Evolutionary conservation across 2,113 vertebrate species (phyloP), one percentile per base, ranked within the genome.

Genomic region (Ceuthmochares aereus): DNA sequence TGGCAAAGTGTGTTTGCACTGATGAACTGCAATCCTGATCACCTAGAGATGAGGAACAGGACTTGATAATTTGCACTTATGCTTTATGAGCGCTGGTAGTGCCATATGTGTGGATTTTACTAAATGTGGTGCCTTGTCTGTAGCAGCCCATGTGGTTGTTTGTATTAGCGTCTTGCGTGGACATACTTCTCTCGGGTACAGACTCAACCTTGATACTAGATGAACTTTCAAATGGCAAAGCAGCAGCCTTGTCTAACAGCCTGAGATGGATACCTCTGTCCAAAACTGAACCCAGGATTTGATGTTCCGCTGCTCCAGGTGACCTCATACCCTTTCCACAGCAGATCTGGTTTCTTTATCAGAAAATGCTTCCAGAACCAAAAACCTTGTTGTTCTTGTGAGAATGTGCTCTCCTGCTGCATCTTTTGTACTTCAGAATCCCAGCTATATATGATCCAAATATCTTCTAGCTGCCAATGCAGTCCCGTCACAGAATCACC

Each of bases 61-160:
- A 37, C 34, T 27, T 69, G 32, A 3, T 12, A 7, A 11, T 56
- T 55, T 70, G 26, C 56, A 15, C 4, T 40, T 7, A 12, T 0
- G 1, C 23, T 78, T 43, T 56, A 9, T 14, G 25, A 84, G 7
- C 13, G 47, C n/a, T 75, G 7, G 10, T 8, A 58, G 12, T 21
- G 6, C 6, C 7, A 4, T 6, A 12, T 1, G 0, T n/a, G 29
- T n/a, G n/a, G 2, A 4, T 75, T 52, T 20, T 66, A 34, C 17
- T 72, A 43, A 40, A 18, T 3, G 17, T 27, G 29, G 47, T 4
- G 12, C 3, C 10, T 12, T 52, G 54, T 8, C 7, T 5, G 34
- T 29, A 58, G 23, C 56, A 56, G 21, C 12, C 18, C 26, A 10
- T 25, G 26, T 1, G 2, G 6, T 37, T 36, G 16, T 4, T 51